Evolutionary conservation across 2,888 invertebrate species (phyloP).

Genomic region (Leucania comma): DNA sequence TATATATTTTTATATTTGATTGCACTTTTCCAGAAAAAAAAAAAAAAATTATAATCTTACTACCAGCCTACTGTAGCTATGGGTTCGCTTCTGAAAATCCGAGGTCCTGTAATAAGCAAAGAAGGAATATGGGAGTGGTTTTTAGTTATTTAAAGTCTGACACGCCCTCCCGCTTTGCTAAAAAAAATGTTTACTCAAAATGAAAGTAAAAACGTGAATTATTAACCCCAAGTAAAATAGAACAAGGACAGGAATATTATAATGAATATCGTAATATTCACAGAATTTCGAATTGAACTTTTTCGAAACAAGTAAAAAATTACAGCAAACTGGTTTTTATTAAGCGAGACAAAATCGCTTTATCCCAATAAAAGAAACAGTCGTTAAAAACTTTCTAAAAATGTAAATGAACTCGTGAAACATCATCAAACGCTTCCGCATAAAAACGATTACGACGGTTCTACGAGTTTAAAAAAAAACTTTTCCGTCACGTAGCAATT

Average conservation of each 20-base stretch:
- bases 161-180: too few relatives aligned
- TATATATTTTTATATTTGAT: not conserved
- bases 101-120: too few relatives aligned
- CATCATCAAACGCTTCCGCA: conserved; percentile 21
- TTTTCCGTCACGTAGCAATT: conserved; percentile 41
- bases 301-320: not conserved
- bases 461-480: conserved; percentile 26
- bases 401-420: conserved; percentile 14
- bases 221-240: too few relatives aligned
- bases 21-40: not conserved
- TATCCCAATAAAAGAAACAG: not conserved
- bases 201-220: too few relatives aligned
- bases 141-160: too few relatives aligned
- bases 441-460: conserved; percentile 40
- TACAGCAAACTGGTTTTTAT: not conserved
- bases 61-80: not conserved
- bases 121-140: too few relatives aligned
- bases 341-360: not conserved
- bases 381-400: conserved; percentile 7
- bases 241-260: too few relatives aligned
- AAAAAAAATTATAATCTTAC: not conserved
- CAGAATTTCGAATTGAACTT: not conserved
- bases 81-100: too few relatives aligned
- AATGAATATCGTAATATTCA: not conserved
- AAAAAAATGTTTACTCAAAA: too few relatives aligned